Conservation (phyloP, 2,888 invertebrate species). For the Phaonia tiefii region DNA sequence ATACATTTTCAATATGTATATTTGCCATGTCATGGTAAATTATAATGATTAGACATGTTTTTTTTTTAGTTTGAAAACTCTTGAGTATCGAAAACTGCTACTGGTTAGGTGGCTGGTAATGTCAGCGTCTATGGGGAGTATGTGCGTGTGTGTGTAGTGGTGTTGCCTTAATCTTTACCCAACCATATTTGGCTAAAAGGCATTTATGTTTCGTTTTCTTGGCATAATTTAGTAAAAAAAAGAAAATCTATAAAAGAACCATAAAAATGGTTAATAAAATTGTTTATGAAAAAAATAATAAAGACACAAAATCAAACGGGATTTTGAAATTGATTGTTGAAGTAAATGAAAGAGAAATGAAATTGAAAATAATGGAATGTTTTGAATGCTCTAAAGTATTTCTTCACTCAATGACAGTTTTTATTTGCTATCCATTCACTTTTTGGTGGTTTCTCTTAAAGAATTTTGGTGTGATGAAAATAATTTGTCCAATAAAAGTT, state of each 20-base stretch:
- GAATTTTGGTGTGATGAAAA: constrained; percentile 10
- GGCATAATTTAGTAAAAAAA: too few relatives aligned
- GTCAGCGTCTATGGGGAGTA: background rate
- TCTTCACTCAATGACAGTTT: constrained; percentile 40
- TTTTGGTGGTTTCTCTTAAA: constrained; percentile 5
- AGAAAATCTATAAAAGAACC: too few relatives aligned
- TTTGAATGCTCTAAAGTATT: too few relatives aligned
- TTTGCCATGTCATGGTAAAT: constrained; percentile 61
- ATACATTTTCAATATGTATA: constrained; percentile 26
- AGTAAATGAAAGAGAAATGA: constrained; percentile 25
- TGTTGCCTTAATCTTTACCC: background rate
- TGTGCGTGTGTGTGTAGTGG: background rate
- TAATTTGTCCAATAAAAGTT: constrained; percentile 51
- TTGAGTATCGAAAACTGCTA: constrained; percentile 40
- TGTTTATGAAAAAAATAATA: constrained; percentile 32
- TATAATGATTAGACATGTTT: constrained; percentile 60
- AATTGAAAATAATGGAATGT: constrained; percentile 24
- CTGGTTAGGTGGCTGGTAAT: constrained; percentile 17
- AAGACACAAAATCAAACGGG: constrained; percentile 6
- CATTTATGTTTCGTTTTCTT: constrained; percentile 2
- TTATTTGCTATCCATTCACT: constrained; percentile 49
- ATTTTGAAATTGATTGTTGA: background rate
- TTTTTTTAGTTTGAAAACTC: constrained; percentile 27
- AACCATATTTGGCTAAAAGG: constrained; percentile 38
- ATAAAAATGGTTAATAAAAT: constrained; percentile 19